A percentile compares a stretch with the other conserved stretches of the same genome.
phyloP scores from a whole-genome alignment of 2,113 vertebrate species.

The Aphelocoma coerulescens region DNA sequence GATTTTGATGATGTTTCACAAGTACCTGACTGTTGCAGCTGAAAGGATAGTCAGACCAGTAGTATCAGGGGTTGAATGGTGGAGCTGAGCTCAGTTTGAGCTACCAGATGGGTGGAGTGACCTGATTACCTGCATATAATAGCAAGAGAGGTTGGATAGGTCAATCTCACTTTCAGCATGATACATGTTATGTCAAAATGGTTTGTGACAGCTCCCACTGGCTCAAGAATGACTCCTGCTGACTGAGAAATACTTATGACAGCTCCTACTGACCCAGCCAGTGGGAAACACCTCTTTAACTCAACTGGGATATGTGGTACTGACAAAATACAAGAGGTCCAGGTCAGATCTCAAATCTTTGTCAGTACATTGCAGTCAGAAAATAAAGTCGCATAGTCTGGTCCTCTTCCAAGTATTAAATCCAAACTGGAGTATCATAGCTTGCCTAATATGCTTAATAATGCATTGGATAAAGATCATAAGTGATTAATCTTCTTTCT shows the following conservation, averaged over 20 bases:
- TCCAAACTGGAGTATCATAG: not conserved
- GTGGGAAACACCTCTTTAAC: slow-evolving; percentile 29
- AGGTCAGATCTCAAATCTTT: slow-evolving; percentile 21
- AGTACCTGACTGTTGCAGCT: not conserved
- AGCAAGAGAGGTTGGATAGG: slow-evolving; percentile 21
- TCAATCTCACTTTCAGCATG: slow-evolving; percentile 30
- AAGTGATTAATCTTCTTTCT: not conserved
- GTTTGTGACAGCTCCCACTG: slow-evolving; percentile 55
- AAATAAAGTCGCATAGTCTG: not conserved
- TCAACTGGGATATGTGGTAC: slow-evolving; percentile 7
- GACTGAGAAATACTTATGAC: slow-evolving; percentile 54
- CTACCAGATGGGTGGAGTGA: not conserved
- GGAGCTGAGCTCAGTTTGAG: not conserved
- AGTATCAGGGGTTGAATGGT: not conserved
- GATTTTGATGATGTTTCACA: not conserved
- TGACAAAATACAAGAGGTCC: slow-evolving; percentile 21
- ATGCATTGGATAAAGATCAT: not conserved
- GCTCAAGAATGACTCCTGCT: slow-evolving; percentile 53
- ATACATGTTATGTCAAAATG: slow-evolving; percentile 42
- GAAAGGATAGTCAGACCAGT: not conserved
- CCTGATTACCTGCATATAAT: not conserved
- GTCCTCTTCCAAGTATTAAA: not conserved
- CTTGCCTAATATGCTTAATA: not conserved
- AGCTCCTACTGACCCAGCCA: slow-evolving; percentile 29
- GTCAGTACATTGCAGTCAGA: not conserved